Conservation (phyloP, 2,797 vertebrate genomes). For the Tragelaphus eurycerus region DNA sequence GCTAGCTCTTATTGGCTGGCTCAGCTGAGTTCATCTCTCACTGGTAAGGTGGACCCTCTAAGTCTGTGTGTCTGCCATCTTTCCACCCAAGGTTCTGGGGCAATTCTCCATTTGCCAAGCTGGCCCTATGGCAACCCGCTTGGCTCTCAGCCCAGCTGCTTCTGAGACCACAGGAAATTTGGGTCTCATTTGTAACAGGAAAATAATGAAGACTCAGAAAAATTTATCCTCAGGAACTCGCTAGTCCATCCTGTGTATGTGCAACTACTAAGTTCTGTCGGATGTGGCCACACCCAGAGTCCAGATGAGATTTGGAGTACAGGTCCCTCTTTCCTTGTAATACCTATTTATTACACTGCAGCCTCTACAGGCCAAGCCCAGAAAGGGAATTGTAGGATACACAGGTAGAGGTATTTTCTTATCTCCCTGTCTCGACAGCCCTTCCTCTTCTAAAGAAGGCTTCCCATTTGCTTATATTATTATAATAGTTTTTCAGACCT, state of each 20-base stretch:
- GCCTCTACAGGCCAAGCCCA: not conserved
- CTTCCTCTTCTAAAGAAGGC: not conserved
- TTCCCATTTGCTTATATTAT: not conserved
- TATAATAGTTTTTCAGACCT: not conserved
- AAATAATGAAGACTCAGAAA: not conserved
- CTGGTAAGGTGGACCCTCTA: not conserved
- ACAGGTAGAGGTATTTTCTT: not conserved
- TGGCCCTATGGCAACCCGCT: not conserved
- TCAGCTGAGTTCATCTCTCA: not conserved
- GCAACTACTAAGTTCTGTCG: not conserved
- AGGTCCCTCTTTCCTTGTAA: not conserved
- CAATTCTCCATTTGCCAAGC: not conserved
- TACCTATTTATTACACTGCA: not conserved
- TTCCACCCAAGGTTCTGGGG: not conserved
- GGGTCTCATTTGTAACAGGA: not conserved
- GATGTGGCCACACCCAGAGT: not conserved
- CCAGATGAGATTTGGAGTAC: not conserved
- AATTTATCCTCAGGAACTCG: not conserved
- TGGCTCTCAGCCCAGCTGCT: not conserved
- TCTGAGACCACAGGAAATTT: not conserved
- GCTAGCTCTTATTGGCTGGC: not conserved
- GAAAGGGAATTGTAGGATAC: not conserved
- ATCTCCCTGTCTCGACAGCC: not conserved
- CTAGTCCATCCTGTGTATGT: not conserved
- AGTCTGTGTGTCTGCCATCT: not conserved